Evolutionary conservation across 1,140 invertebrate genomes (phyloP).

Genomic region (Drosophila asahinai): DNA sequence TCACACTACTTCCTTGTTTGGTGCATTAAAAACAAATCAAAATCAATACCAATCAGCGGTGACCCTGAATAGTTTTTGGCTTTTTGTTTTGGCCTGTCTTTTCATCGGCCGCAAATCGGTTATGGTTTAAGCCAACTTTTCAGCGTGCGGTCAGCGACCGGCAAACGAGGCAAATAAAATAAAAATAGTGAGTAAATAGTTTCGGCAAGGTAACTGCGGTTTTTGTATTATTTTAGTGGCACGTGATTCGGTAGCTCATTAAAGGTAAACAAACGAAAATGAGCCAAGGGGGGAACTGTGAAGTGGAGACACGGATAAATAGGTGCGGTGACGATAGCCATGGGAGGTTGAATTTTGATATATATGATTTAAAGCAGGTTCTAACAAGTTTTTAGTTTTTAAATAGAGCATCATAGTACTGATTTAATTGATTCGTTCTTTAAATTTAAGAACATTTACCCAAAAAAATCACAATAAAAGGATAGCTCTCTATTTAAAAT

Average conservation of each 20-base stretch:
- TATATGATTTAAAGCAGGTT: background rate
- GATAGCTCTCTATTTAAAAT: no score
- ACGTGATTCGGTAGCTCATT: slow-evolving; percentile 51
- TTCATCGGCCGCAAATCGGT: slow-evolving; percentile 41
- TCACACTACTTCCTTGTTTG: slow-evolving; percentile 48
- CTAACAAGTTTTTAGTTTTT: no score
- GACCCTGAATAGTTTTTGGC: slow-evolving; percentile 37
- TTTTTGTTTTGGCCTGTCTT: slow-evolving; percentile 45
- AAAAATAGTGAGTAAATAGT: slow-evolving; percentile 31
- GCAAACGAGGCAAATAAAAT: slow-evolving; percentile 41
- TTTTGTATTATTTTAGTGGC: slow-evolving; percentile 37
- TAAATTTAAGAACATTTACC: no score
- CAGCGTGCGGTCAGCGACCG: slow-evolving; percentile 38
- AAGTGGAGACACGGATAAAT: background rate
- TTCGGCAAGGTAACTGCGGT: slow-evolving; percentile 48
- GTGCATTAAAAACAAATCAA: slow-evolving; percentile 55
- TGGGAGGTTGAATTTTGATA: background rate
- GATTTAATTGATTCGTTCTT: background rate
- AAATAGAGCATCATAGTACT: no score
- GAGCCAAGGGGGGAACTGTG: background rate
- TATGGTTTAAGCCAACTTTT: slow-evolving; percentile 30
- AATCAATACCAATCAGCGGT: slow-evolving; percentile 33
- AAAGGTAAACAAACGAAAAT: slow-evolving; percentile 30
- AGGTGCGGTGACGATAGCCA: background rate
- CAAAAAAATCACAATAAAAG: no score